Evolutionary conservation across 2,113 vertebrate genomes (phyloP), one percentile per base, ranked within the genome.

Genomic region (Austrofundulus limnaeus): DNA sequence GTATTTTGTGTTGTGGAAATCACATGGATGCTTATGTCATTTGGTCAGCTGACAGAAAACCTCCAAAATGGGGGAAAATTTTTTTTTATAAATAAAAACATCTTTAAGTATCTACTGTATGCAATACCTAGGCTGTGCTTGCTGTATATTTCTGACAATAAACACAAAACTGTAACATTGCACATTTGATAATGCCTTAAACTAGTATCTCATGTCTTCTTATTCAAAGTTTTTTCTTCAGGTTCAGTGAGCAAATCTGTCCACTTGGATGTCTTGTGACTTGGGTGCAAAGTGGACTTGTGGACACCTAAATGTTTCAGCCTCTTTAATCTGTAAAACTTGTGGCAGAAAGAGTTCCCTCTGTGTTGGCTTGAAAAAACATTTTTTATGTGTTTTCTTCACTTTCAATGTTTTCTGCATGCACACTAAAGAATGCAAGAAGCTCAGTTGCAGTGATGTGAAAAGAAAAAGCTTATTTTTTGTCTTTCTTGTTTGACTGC

Each of bases 181-280:
- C 41, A 1, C n/a, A 17, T 34, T 34, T 34, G 6, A 28, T 34
- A 43, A 17, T 7, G 3, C 15, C 41, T 7, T 4, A 43, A 15
- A 48, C 54, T 23, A 13, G 34, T 66, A 19, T 69, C 39, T 68
- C 46, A 61, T 73, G 24, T 89, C 75, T 52, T 52, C 34, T 23
- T 61, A 54, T 66, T 77, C 55, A 20, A 15, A 43, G 61, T 34
- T 42, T 24, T 70, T n/a, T 78, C 70, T 69, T 75, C 80, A 52
- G 75, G 80, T 80, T 66, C 55, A 68, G 17, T 81, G 76, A 78
- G 77, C 83, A 84, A 74, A 85, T 85, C 80, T 75, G 70, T 85
- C 72, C 77, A 71, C 75, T 87, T 21, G 57, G 60, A 75, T 70
- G 83, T 89, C 89, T 89, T 92, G 90, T 91, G 89, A 91, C 85